Conservation (phyloP, 2,888 invertebrate species). For the Troglohyphantes excavatus region DNA sequence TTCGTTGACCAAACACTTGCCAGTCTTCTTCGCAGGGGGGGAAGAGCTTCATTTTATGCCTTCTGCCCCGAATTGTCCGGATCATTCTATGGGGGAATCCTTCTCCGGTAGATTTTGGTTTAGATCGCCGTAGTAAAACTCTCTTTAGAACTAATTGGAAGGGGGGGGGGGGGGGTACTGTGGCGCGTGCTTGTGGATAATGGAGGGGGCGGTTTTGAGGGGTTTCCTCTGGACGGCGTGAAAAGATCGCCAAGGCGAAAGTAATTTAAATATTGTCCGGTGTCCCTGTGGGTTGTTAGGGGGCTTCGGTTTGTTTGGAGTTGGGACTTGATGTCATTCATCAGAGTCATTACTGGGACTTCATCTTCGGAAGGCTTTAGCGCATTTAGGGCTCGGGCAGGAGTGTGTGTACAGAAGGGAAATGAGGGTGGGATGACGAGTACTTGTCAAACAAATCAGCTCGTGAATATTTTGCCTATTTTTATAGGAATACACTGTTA, state of each 20-base stretch:
- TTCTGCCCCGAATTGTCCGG: slow-evolving; percentile 3
- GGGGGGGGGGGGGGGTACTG: slow-evolving; percentile 11
- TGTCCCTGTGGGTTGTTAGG: background rate
- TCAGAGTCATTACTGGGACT: slow-evolving; percentile 6
- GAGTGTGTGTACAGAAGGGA: no score
- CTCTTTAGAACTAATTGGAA: slow-evolving; percentile 25
- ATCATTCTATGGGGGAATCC: slow-evolving; percentile 31
- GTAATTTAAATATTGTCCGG: slow-evolving; percentile 4
- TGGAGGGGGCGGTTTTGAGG: background rate
- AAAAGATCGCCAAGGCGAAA: slow-evolving; percentile 1
- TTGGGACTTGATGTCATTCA: slow-evolving; percentile 4
- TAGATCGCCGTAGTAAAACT: no score
- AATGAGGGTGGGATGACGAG: no score
- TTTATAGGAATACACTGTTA: no score
- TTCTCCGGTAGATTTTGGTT: slow-evolving; percentile 26
- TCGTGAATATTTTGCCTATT: no score
- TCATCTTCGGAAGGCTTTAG: background rate
- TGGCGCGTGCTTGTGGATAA: background rate
- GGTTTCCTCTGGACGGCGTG: background rate
- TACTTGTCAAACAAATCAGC: no score
- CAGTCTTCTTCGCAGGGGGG: slow-evolving; percentile 45
- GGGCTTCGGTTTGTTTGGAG: background rate
- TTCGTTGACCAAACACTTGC: slow-evolving; percentile 73
- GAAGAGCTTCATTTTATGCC: slow-evolving; percentile 11
- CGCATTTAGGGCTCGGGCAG: background rate